Evolutionary conservation across 2,113 vertebrate species (phyloP), one percentile per base, ranked within the genome.

Genomic region (Rhynchopsitta pachyrhyncha): DNA sequence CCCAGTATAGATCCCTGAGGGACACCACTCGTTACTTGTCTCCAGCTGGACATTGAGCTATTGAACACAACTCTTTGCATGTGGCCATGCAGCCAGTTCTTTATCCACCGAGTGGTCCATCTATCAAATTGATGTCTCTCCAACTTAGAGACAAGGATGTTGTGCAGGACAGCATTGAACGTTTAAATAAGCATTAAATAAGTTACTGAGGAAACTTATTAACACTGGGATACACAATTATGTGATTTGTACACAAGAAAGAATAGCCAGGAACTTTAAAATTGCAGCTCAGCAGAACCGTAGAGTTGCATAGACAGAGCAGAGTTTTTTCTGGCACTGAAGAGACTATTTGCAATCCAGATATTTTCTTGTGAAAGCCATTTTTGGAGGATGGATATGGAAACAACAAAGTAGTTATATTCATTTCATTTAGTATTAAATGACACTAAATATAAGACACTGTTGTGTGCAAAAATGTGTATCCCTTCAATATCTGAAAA

Each of bases 91-190:
- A 55, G 11, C 53, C 53, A 33, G 31, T 33, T 57, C 53, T 33
- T 33, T 57, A 57, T 57, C 31, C 19, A 20, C 53, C 5, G 1
- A 57, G 31, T 33, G 53, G 53, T 13, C 53, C 19, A 33, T 2
- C 19, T 57, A 33, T 33, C 17, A 57, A 57, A 33, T 57, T 57
- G 53, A 57, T 33, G 31, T 33, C 53, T 57, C 31, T 57, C 31
- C 53, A 57, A 20, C 20, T 57, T 20, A 57, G 53, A 22, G 53
- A 33, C 8, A 57, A 57, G 31, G 19, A 57, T 57, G 53, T 20
- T 12, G 0, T 57, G 19, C 8, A 8, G 19, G 53, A 22, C 53
- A 57, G 31, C 9, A 19, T 57, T 0, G 7, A 57, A 57, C 0
- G 4, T 13, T 33, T 57, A 33, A 57, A 57, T 57, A 33, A 57